phyloP scores from a whole-genome alignment of 2,888 invertebrate species.

The Priapulus caudatus region DNA sequence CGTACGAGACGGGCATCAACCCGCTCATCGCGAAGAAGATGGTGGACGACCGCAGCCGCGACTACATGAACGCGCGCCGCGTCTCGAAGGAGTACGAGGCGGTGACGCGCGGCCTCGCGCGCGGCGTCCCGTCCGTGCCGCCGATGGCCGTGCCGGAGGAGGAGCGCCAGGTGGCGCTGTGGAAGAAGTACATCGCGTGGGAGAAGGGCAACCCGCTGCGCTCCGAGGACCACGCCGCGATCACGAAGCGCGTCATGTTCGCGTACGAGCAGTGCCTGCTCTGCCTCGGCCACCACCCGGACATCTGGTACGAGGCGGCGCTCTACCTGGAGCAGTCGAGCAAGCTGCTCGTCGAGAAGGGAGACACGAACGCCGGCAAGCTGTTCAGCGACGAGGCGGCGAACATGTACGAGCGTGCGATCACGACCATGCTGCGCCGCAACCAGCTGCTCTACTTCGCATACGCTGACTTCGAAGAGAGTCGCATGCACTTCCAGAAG shows the following conservation, averaged over 20 bases:
- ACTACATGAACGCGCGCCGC: constrained; percentile 91
- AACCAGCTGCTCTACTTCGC: constrained; percentile 93
- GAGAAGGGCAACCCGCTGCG: constrained; percentile 91
- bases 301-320: constrained; percentile 98
- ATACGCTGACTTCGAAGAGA: constrained; percentile 97
- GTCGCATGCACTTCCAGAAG: constrained; percentile 86
- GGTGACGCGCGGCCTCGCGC: constrained; percentile 82
- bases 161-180: constrained; percentile 67
- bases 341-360: constrained; percentile 83
- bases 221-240: constrained; percentile 85
- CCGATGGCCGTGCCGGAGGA: constrained; percentile 71
- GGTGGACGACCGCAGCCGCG: constrained; percentile 87
- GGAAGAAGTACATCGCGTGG: constrained; percentile 90
- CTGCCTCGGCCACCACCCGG: constrained; percentile 92
- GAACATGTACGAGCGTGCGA: constrained; percentile 86
- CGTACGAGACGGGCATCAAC: constrained; percentile 76
- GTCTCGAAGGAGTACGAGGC: constrained; percentile 93
- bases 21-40: constrained; percentile 86
- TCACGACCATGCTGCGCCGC: constrained; percentile 70
- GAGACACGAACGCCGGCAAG: constrained; percentile 84
- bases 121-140: constrained; percentile 92
- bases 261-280: constrained; percentile 94
- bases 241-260: constrained; percentile 91
- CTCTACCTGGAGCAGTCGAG: constrained; percentile 90
- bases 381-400: constrained; percentile 88